Conservation (phyloP, 2,797 vertebrate species). For the Heteromormyrus szaboi region DNA sequence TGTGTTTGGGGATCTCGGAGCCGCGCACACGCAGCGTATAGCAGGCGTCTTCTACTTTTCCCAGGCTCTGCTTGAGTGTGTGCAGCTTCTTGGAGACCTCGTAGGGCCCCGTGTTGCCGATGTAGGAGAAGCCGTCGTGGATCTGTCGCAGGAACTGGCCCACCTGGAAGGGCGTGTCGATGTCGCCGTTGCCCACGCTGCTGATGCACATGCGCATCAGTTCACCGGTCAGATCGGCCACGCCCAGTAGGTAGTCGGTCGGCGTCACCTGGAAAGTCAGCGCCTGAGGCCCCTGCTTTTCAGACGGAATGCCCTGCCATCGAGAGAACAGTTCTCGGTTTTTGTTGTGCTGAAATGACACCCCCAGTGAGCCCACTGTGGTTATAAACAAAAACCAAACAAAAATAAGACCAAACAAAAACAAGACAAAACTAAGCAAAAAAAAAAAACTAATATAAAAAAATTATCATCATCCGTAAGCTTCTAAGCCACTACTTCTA, state of each 20-base stretch:
- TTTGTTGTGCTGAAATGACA: neutral
- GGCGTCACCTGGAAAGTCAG: constrained; percentile 86
- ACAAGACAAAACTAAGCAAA: neutral
- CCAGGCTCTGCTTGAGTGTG: constrained; percentile 86
- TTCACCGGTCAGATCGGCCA: constrained; percentile 93
- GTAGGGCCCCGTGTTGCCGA: constrained; percentile 94
- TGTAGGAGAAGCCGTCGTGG: constrained; percentile 91
- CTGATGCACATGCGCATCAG: constrained; percentile 95
- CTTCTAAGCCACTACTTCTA: neutral
- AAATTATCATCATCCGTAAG: neutral
- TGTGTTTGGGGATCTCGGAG: constrained; percentile 94
- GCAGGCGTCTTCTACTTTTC: constrained; percentile 96
- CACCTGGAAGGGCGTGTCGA: constrained; percentile 95
- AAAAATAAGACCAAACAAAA: neutral
- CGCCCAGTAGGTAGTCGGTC: constrained; percentile 89
- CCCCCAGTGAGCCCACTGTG: neutral
- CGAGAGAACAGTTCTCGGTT: neutral
- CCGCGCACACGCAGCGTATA: constrained; percentile 86
- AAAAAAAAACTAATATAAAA: neutral
- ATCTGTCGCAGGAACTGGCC: constrained; percentile 89
- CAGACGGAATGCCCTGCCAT: neutral
- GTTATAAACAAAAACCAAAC: neutral
- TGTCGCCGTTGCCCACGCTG: constrained; percentile 94
- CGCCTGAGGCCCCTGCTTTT: constrained; percentile 17
- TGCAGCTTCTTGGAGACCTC: constrained; percentile 97